A percentile compares a stretch with the other conserved stretches of the same genome.
Evolutionary conservation across 2,888 invertebrate genomes (phyloP).

Genomic region (Hecatera dysodea): DNA sequence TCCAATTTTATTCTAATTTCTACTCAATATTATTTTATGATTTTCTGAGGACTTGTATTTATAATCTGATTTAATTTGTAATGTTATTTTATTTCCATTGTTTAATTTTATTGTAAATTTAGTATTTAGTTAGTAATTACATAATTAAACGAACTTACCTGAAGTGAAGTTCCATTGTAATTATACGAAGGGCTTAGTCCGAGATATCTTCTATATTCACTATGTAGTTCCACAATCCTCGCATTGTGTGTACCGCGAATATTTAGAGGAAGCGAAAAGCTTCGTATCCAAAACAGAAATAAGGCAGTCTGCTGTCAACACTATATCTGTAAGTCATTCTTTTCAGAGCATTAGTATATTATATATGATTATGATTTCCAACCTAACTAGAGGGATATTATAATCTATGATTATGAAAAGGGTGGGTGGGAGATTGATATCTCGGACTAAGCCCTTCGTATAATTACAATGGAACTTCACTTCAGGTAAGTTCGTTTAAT

Average conservation of each 20-base stretch:
- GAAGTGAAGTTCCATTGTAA: background rate
- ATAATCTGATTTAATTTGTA: too few species aligned
- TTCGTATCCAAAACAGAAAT: background rate
- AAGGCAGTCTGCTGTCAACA: background rate
- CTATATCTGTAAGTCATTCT: background rate
- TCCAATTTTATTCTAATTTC: too few species aligned
- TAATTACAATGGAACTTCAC: background rate
- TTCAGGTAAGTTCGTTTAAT: background rate
- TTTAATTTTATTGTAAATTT: too few species aligned
- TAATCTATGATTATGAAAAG: too few species aligned
- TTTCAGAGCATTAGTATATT: too few species aligned
- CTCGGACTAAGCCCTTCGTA: background rate
- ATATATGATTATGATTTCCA: too few species aligned
- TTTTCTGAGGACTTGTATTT: too few species aligned
- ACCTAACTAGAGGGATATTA: too few species aligned
- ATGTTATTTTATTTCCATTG: too few species aligned
- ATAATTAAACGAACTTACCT: background rate
- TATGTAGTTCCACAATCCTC: background rate
- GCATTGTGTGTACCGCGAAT: background rate
- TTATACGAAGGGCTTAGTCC: background rate
- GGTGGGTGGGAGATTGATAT: background rate
- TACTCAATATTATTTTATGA: too few species aligned
- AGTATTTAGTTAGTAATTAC: too few species aligned
- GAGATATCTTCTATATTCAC: too few species aligned
- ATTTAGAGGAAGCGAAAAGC: constrained; percentile 4